phyloP scores from a whole-genome alignment of 2,113 vertebrate genomes.

The Ibidorhyncha struthersii region DNA sequence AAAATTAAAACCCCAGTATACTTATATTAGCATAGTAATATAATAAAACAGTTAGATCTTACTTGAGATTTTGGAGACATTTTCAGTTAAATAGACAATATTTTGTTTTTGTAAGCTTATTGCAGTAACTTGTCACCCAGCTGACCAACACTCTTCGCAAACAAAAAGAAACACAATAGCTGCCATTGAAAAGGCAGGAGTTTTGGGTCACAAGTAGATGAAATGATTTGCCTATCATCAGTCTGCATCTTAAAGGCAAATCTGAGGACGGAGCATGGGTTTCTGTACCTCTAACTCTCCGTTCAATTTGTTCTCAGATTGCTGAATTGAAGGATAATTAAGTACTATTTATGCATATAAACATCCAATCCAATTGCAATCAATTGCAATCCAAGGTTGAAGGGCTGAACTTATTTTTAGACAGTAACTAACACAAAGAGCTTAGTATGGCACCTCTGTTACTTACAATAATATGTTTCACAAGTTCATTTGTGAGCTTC shows the following conservation, averaged over 20 bases:
- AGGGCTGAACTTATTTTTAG: background rate
- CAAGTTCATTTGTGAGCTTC: constrained; percentile 72
- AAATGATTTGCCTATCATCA: background rate
- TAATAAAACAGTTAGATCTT: background rate
- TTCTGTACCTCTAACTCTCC: background rate
- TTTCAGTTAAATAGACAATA: background rate
- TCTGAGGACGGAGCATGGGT: background rate
- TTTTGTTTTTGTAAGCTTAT: background rate
- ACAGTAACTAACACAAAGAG: background rate
- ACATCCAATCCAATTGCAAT: background rate
- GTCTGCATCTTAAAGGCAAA: background rate
- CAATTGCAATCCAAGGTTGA: background rate
- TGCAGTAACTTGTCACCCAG: background rate
- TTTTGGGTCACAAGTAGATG: background rate
- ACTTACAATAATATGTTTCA: constrained; percentile 72
- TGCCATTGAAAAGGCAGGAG: background rate
- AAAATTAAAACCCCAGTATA: background rate
- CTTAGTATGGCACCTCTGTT: background rate
- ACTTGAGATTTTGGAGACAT: background rate
- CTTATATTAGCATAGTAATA: background rate
- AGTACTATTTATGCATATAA: background rate
- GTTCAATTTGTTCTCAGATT: background rate
- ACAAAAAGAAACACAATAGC: background rate
- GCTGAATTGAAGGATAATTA: background rate
- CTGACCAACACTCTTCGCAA: background rate